Evolutionary conservation across 2,797 vertebrate genomes (phyloP).

Genomic region (Aselliscus stoliczkanus): DNA sequence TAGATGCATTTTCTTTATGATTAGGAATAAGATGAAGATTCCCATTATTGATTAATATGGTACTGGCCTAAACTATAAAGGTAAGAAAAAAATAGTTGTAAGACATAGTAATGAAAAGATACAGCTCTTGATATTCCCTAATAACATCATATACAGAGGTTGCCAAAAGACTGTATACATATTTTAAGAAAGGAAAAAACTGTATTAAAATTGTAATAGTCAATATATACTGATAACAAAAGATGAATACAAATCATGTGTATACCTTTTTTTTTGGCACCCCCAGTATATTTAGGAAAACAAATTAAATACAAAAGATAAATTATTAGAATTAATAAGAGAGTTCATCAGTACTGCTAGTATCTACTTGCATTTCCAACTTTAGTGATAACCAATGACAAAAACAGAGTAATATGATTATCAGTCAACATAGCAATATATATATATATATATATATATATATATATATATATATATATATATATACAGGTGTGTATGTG

Average conservation of each 20-base stretch:
- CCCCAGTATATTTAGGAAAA: not conserved
- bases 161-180: too few species aligned
- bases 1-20: not conserved
- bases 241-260: too few species aligned
- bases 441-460: not conserved
- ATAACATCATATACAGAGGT: not conserved
- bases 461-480: not conserved
- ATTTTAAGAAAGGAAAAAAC: too few species aligned
- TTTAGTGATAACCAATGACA: not conserved
- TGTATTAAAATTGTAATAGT: too few species aligned
- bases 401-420: not conserved
- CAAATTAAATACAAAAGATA: not conserved
- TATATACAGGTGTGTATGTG: not conserved
- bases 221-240: too few species aligned
- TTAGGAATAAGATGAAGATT: not conserved
- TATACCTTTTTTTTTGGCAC: too few species aligned
- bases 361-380: not conserved
- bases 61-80: not conserved
- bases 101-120: not conserved
- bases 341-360: not conserved
- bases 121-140: not conserved
- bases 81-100: not conserved
- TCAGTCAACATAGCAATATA: not conserved
- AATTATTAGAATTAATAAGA: not conserved
- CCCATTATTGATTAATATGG: not conserved